Percentiles rank a stretch among this genome's conserved stretches.
These are phyloP conservation scores for Lepilemur ruficaudatus DNA, from an alignment of 2,797 vertebrate genomes.

Conservation along the genomic window DNA sequence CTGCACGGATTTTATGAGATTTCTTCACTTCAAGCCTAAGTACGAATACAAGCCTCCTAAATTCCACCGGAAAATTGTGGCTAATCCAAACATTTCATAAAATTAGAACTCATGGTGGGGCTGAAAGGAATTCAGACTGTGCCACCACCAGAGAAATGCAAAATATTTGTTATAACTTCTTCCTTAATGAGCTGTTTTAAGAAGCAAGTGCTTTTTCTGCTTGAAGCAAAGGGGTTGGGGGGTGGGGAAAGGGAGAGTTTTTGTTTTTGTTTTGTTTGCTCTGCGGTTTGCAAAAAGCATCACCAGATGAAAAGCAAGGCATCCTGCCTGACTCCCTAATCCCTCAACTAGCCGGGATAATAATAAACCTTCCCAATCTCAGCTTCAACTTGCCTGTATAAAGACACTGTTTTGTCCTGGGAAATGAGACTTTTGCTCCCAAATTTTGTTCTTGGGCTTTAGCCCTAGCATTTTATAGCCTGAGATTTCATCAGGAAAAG, in stretches of 20 bases:
- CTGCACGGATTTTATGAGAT: neutral
- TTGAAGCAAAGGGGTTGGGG: neutral
- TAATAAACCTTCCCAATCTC: neutral
- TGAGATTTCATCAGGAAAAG: neutral
- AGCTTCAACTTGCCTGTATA: neutral
- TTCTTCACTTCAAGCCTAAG: neutral
- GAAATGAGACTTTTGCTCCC: neutral
- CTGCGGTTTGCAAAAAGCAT: slow-evolving; percentile 56
- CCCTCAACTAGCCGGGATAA: neutral
- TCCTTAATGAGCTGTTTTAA: slow-evolving; percentile 64
- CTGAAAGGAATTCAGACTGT: slow-evolving; percentile 56
- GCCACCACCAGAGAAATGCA: slow-evolving; percentile 50
- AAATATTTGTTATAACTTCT: slow-evolving; percentile 71
- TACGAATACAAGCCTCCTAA: slow-evolving; percentile 61
- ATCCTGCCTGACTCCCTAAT: neutral
- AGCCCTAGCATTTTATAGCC: neutral
- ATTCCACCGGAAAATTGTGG: slow-evolving; percentile 75
- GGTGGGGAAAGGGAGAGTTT: neutral
- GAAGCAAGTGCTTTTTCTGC: slow-evolving; percentile 55
- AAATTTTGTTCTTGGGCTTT: slow-evolving; percentile 6
- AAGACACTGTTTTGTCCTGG: neutral
- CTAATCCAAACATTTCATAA: slow-evolving; percentile 73
- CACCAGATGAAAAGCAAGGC: slow-evolving; percentile 27
- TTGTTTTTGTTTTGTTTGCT: slow-evolving; percentile 57
- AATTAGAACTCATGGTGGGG: slow-evolving; percentile 56